Evolutionary conservation across 2,797 vertebrate species (phyloP).

Genomic region (Falco cherrug): DNA sequence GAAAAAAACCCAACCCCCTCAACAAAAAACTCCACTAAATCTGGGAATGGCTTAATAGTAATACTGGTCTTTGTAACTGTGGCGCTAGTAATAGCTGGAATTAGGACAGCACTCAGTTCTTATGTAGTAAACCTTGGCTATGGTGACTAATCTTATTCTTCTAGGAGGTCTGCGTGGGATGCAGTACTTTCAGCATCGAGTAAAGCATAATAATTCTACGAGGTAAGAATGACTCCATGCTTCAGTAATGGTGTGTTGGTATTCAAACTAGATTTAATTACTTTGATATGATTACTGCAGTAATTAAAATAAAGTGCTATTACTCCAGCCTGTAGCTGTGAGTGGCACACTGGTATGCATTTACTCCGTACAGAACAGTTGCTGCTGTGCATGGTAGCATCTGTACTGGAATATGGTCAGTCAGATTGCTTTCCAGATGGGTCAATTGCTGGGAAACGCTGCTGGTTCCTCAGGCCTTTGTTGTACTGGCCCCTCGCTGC

Average conservation of each 20-base stretch:
- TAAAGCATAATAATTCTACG: neutral
- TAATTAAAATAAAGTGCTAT: neutral
- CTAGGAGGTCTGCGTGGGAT: neutral
- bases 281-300: neutral
- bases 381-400: neutral
- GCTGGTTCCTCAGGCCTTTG: neutral
- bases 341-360: neutral
- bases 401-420: neutral
- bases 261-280: neutral
- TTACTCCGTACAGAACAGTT: neutral
- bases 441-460: fast-evolving
- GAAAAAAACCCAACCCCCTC: neutral
- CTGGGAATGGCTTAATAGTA: neutral
- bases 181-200: neutral
- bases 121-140: neutral
- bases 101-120: neutral
- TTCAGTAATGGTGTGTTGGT: neutral
- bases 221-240: neutral
- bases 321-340: neutral
- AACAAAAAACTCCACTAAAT: neutral
- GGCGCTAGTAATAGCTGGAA: neutral
- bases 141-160: neutral
- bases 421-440: neutral
- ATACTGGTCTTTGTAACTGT: neutral
- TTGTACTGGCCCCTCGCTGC: neutral